Evolutionary conservation across 2,113 vertebrate genomes (phyloP), one percentile per base, ranked within the genome.

Genomic region (Nothocercus julius): DNA sequence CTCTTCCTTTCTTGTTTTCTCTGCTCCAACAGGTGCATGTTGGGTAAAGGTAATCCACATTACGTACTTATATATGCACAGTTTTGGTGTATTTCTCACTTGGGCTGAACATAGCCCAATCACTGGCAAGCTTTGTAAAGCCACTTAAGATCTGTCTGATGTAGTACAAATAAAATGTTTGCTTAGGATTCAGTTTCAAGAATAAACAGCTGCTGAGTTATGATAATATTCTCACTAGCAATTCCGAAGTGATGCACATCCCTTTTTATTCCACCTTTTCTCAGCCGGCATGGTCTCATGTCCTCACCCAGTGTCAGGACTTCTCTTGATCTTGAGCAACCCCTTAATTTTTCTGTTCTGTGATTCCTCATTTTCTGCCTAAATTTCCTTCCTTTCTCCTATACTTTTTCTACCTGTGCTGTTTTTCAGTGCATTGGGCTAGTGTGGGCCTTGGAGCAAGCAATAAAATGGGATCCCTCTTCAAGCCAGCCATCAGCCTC

Each of bases 131-230:
- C 45, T 66, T 87, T 82, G 69, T 87, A 63, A 82, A 91, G n/a
- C 59, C 18, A 17, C 73, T 36, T 40, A 28, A 92, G 61, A 88
- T 83, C 66, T 54, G 49, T 80, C 66, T 84, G 73, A 47, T 69
- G 64, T 8, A 81, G 42, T 51, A 78, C 51, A 92, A 96, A 93
- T 82, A 89, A 79, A 88, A 84, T 61, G 45, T 90, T 85, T 94
- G 89, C 53, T 86, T 87, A 84, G n/a, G 67, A 68, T 93, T 90
- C 58, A 25, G 14, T 82, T 91, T 89, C 73, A 76, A 82, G 64
- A 78, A 76, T 36, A 27, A 82, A 73, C 83, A 92, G 66, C 82
- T 95, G 66, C 83, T 77, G 88, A 77, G 66, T 83, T 95, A 44
- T 2, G 44, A 66, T 68, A 42, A 84, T 76, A 44, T 88, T 47